Evolutionary conservation across 2,113 vertebrate species (phyloP).

Genomic region (Corydoras sp.): DNA sequence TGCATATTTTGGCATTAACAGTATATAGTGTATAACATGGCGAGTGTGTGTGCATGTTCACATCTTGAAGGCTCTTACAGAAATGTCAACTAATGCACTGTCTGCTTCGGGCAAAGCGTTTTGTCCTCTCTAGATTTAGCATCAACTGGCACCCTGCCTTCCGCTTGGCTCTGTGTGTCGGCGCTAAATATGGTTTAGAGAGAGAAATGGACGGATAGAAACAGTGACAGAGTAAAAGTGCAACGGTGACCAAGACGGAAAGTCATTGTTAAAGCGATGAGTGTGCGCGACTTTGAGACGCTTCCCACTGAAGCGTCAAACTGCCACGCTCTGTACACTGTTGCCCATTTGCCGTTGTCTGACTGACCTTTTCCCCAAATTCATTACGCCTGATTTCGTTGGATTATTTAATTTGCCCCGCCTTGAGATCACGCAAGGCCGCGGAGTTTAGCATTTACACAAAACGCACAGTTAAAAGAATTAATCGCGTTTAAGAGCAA

Average conservation of each 20-base stretch:
- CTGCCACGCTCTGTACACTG: slow-evolving; percentile 15
- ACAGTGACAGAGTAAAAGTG: background rate
- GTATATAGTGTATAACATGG: too few species aligned
- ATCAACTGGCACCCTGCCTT: slow-evolving; percentile 5
- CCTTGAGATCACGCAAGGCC: slow-evolving; percentile 28
- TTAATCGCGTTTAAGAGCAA: background rate
- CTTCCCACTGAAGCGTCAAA: slow-evolving; percentile 54
- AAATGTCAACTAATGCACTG: slow-evolving; percentile 15
- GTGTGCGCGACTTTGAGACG: slow-evolving; percentile 47
- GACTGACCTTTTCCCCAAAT: slow-evolving; percentile 58
- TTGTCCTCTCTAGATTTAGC: slow-evolving; percentile 14
- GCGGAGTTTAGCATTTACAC: slow-evolving; percentile 17
- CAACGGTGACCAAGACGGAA: background rate
- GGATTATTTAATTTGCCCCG: slow-evolving; percentile 47
- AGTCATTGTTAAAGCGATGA: slow-evolving; percentile 53
- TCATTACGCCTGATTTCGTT: slow-evolving; percentile 32
- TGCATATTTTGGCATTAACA: too few species aligned
- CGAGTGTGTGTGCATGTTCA: background rate
- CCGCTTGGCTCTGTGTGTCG: background rate
- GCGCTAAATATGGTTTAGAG: slow-evolving; percentile 2
- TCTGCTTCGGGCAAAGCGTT: background rate
- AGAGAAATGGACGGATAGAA: background rate
- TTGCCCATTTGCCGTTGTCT: slow-evolving; percentile 23
- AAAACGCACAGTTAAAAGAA: slow-evolving; percentile 12
- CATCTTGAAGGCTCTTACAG: slow-evolving; percentile 5